Conservation (phyloP, 2,113 vertebrate species). For the Aplodontia rufa region DNA sequence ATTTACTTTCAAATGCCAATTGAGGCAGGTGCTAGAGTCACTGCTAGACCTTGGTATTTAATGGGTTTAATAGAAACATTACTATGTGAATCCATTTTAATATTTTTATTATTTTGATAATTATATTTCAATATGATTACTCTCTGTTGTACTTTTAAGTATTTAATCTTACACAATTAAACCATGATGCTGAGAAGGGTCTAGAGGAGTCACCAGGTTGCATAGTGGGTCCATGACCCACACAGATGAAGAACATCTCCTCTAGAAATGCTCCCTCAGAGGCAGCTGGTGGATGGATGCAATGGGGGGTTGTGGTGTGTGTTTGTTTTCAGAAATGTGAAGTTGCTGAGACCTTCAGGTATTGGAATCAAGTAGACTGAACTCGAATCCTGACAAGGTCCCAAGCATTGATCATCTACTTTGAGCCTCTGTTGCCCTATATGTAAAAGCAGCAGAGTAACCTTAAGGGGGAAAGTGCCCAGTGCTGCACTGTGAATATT, state of each 20-base stretch:
- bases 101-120: background rate
- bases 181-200: background rate
- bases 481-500: background rate
- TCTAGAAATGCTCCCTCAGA: background rate
- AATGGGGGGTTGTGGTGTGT: background rate
- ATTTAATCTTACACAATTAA: constrained; percentile 26
- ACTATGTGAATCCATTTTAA: background rate
- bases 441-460: background rate
- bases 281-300: background rate
- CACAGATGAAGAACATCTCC: background rate
- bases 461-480: background rate
- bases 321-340: background rate
- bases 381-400: background rate
- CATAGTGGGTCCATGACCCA: background rate
- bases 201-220: background rate
- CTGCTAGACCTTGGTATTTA: background rate
- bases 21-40: background rate
- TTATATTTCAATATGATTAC: background rate
- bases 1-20: background rate
- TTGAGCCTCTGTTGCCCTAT: background rate
- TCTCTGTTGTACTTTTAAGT: background rate
- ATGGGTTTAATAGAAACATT: background rate
- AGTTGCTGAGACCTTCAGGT: background rate
- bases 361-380: background rate
- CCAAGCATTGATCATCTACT: background rate